These are phyloP conservation scores for Macroramphosus scolopax DNA, from an alignment of 2,797 vertebrate species.

Conservation along the genomic window DNA sequence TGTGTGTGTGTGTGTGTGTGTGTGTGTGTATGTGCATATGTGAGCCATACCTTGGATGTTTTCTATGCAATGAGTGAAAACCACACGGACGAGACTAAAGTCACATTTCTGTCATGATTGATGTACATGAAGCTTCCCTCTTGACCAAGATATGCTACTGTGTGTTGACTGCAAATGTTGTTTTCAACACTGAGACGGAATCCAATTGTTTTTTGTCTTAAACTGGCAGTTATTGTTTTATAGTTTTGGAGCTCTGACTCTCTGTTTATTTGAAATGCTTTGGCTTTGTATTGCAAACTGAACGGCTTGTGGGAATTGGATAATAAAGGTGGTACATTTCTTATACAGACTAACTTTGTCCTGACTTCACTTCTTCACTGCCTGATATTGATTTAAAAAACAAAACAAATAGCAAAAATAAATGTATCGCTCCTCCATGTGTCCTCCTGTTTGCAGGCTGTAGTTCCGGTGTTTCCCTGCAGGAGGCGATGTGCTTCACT, in stretches of 20 bases:
- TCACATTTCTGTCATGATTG: slow-evolving; percentile 30
- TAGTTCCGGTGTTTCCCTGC: slow-evolving; percentile 30
- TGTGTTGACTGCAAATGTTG: slow-evolving; percentile 41
- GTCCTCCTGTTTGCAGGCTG: too few relatives aligned
- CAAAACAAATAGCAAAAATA: background rate
- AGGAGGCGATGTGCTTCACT: slow-evolving; percentile 27
- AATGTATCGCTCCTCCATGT: too few relatives aligned
- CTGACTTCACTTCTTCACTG: too few relatives aligned
- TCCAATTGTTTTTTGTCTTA: slow-evolving; percentile 29
- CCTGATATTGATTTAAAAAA: too few relatives aligned
- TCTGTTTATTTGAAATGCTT: slow-evolving; percentile 60
- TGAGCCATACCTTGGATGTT: slow-evolving; percentile 45
- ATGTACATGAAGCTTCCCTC: slow-evolving; percentile 36
- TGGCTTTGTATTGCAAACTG: slow-evolving; percentile 78
- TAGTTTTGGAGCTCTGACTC: slow-evolving; percentile 47
- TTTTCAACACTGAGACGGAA: slow-evolving; percentile 39
- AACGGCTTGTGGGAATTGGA: slow-evolving; percentile 79
- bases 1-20: background rate
- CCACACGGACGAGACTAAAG: slow-evolving; percentile 14
- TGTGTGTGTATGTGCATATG: slow-evolving; percentile 9
- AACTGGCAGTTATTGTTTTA: too few relatives aligned
- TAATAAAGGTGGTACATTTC: slow-evolving; percentile 84
- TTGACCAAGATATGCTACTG: slow-evolving; percentile 52
- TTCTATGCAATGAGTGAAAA: slow-evolving; percentile 39
- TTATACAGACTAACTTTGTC: slow-evolving; percentile 23